phyloP scores from a whole-genome alignment of 1,140 invertebrate genomes.

The Tribolium madens region DNA sequence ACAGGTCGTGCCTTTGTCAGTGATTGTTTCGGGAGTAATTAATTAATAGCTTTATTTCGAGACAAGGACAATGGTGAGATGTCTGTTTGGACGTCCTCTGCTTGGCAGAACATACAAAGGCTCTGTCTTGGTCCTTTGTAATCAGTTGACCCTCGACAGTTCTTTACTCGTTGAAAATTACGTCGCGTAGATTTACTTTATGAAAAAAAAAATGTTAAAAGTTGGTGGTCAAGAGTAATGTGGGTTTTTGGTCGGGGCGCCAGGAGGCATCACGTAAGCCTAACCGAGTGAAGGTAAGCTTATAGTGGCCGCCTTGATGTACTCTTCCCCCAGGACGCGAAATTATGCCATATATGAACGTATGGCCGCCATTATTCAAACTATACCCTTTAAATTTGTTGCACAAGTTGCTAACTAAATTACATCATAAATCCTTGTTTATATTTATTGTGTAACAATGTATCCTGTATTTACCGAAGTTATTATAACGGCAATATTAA shows the following conservation, averaged over 20 bases:
- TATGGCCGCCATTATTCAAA: slow-evolving; percentile 55
- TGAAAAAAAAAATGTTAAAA: slow-evolving; percentile 1
- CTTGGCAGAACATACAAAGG: slow-evolving; percentile 50
- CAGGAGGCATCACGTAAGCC: slow-evolving; percentile 26
- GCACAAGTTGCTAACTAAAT: slow-evolving; percentile 55
- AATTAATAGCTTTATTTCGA: slow-evolving; percentile 51
- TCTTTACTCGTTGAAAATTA: background rate
- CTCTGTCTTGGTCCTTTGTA: slow-evolving; percentile 44
- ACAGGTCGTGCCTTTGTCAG: slow-evolving; percentile 43
- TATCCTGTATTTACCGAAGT: slow-evolving; percentile 24
- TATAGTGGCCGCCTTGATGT: slow-evolving; percentile 49
- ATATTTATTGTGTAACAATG: slow-evolving; percentile 51
- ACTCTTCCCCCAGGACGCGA: slow-evolving; percentile 53
- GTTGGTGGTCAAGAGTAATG: slow-evolving; percentile 14
- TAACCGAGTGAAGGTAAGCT: slow-evolving; percentile 23
- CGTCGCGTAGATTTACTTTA: background rate
- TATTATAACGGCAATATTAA: slow-evolving; percentile 19
- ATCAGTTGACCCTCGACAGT: slow-evolving; percentile 22
- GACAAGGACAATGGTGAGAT: slow-evolving; percentile 40
- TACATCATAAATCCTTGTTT: slow-evolving; percentile 55
- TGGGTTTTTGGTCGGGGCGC: background rate
- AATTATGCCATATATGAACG: slow-evolving; percentile 55
- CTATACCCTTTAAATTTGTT: slow-evolving; percentile 56
- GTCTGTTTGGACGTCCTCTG: slow-evolving; percentile 35
- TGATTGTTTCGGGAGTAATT: slow-evolving; percentile 50